Percentiles rank a stretch among this genome's conserved stretches.
These are phyloP conservation scores for Plestiodon gilberti DNA, from an alignment of 2,113 vertebrate species.

Conservation along the genomic window DNA sequence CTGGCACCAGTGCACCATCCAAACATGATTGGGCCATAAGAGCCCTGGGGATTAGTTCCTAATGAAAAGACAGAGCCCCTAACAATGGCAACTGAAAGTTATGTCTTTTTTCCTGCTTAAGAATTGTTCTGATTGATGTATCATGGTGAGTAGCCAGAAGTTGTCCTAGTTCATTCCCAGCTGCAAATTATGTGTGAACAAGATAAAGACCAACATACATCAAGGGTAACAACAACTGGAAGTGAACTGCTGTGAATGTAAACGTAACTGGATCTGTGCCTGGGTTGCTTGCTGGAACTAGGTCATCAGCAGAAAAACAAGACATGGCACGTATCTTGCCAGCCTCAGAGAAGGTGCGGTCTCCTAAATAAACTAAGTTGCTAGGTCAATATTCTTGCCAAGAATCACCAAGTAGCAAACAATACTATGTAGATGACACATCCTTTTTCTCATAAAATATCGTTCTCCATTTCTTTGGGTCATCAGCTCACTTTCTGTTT, in stretches of 20 bases:
- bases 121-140: background rate
- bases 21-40: too few species aligned
- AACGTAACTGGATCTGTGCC: background rate
- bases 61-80: background rate
- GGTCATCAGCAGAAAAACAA: slow-evolving; percentile 19
- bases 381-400: background rate
- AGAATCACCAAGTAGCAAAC: background rate
- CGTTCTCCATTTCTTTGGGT: background rate
- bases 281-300: background rate
- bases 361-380: slow-evolving; percentile 7
- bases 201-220: accelerated
- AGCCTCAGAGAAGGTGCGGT: slow-evolving; percentile 9
- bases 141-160: accelerated
- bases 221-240: background rate
- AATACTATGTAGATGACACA: background rate
- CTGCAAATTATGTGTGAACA: background rate
- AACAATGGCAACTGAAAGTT: background rate
- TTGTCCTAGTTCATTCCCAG: accelerated
- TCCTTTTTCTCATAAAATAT: background rate
- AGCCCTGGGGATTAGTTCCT: background rate
- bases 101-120: background rate
- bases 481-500: background rate
- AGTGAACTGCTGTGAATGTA: background rate
- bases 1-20: too few species aligned
- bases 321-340: slow-evolving; percentile 4